These are phyloP conservation scores for Nematolebias whitei DNA, from an alignment of 2,113 vertebrate species.

Conservation along the genomic window DNA sequence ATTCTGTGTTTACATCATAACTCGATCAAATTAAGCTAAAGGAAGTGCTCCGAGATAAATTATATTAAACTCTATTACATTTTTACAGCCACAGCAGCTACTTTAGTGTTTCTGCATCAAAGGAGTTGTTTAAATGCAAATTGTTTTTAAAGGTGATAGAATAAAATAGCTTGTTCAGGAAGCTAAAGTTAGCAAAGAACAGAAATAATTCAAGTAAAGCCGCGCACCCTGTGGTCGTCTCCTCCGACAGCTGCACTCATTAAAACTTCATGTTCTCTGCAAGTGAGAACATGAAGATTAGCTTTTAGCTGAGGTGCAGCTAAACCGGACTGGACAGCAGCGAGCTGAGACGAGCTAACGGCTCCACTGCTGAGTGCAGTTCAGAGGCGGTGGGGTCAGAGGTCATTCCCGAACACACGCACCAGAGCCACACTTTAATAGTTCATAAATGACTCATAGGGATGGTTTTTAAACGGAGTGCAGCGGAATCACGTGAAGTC, in stretches of 20 bases:
- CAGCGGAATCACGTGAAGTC: too few relatives aligned
- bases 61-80: too few relatives aligned
- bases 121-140: too few relatives aligned
- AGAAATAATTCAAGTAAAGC: background rate
- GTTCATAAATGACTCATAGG: background rate
- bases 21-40: too few relatives aligned
- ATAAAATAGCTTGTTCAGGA: too few relatives aligned
- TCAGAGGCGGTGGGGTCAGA: background rate
- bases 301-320: constrained; percentile 75
- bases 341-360: constrained; percentile 43
- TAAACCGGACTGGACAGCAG: constrained; percentile 56
- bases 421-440: background rate
- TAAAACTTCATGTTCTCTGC: constrained; percentile 67
- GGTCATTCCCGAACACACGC: background rate
- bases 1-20: too few relatives aligned
- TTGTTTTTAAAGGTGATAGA: too few relatives aligned
- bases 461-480: background rate
- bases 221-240: constrained; percentile 22
- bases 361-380: constrained; percentile 10
- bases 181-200: too few relatives aligned
- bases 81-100: too few relatives aligned
- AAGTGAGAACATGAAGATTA: constrained; percentile 62
- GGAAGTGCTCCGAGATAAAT: too few relatives aligned
- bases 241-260: constrained; percentile 54
- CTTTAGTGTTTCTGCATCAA: too few relatives aligned